Base-by-base conservation (phyloP, 1,140 invertebrate genomes). In the Polypedilum vanderplanki region DNA sequence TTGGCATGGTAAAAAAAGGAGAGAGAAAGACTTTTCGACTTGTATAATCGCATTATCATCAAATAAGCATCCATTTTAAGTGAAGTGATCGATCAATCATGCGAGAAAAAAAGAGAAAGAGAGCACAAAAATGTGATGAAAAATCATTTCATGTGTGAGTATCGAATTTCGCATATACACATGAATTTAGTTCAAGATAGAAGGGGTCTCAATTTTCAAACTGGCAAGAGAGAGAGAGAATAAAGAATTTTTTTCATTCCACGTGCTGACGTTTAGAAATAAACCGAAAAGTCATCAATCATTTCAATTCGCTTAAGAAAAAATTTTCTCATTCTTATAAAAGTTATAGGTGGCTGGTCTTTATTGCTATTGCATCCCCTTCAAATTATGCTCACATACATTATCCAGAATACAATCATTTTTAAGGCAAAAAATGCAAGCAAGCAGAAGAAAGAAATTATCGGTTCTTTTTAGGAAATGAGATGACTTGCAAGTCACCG, bases 61-160 rank as follows among this genome's bases (percentile, higher is more conserved):
- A 57, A 57, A 57, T 57, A 57, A 57, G 46, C 46, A 57, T 57
- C 46, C 46, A 57, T 57, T 57, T 57, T 57, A 57, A 57, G 46
- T 57, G 46, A 57, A 57, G 46, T 57, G 46, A 57, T 57, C 46
- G 46, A 57, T 57, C 46, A 57, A 57, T 57, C 46, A 57, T 57
- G 46, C 46, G 46, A 57, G n/a, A n/a, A 57, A 12, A n/a, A n/a
- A 57, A 57, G 12, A 57, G n/a, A 12, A 12, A 57, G n/a, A 15
- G 46, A 57, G 24, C 24, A 33, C 24, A 33, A 33, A 33, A 15
- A 57, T 57, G 46, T 57, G 46, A 57, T 57, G 46, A 57, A 57
- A 57, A 57, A 57, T 57, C 46, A 57, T n/a, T 57, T 57, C 46
- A 57, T 57, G n/a, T 57, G 24, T n/a, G 46, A 15, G 46, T 57